A percentile compares a stretch with the other conserved stretches of the same genome.
phyloP scores from a whole-genome alignment of 2,113 vertebrate species.

The Nansenia antarctica region DNA sequence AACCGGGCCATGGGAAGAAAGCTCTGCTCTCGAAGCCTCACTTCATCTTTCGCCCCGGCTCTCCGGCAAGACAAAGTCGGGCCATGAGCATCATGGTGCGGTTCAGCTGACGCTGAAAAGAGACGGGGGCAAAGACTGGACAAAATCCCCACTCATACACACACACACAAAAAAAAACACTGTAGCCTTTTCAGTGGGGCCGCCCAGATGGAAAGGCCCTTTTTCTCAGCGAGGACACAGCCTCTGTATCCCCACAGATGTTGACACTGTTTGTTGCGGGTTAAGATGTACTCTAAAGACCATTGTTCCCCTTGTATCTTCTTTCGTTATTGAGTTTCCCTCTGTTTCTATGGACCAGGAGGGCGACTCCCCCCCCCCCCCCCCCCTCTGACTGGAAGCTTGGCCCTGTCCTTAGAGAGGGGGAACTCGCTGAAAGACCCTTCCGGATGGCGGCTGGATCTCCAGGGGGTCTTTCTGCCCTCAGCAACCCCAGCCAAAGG shows the following conservation, averaged over 20 bases:
- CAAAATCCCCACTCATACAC: conserved; percentile 75
- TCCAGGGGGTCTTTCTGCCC: conserved; percentile 82
- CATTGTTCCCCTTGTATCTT: conserved; percentile 90
- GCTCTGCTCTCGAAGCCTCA: conserved; percentile 58
- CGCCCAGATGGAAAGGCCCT: conserved; percentile 77
- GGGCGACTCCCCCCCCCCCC: no score
- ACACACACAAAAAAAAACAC: conserved; percentile 80
- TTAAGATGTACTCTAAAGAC: conserved; percentile 92
- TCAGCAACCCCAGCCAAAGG: conserved; percentile 74
- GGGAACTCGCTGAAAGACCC: conserved; percentile 82
- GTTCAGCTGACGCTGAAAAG: conserved; percentile 80
- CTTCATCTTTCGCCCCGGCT: conserved; percentile 64
- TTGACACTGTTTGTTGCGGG: conserved; percentile 88
- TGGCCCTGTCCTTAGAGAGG: conserved; percentile 60
- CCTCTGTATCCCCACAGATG: conserved; percentile 87
- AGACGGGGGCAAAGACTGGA: conserved; percentile 64
- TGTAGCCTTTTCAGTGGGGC: conserved; percentile 85
- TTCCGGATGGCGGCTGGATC: conserved; percentile 83
- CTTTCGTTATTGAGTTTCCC: conserved; percentile 82
- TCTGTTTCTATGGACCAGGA: conserved; percentile 57
- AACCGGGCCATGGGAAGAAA: conserved; percentile 61
- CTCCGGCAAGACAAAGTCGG: conserved; percentile 72
- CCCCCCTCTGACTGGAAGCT: conserved; percentile 55
- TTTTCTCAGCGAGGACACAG: conserved; percentile 55
- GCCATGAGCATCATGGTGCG: conserved; percentile 72